Evolutionary conservation across 1,140 invertebrate species (phyloP), one percentile per base, ranked within the genome.

Genomic region (Sitophilus oryzae): DNA sequence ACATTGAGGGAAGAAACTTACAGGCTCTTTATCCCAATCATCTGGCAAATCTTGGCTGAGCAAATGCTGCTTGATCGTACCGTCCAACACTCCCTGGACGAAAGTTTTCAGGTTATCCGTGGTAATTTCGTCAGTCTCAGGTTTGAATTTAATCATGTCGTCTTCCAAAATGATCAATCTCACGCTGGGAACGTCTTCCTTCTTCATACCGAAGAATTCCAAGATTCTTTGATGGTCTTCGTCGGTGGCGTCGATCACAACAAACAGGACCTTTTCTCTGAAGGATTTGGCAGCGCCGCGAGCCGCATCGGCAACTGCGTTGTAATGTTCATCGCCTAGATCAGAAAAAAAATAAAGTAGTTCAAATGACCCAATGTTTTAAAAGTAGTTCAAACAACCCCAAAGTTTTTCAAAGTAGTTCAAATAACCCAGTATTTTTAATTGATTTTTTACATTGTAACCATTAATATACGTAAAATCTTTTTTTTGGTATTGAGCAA

Each of bases 101-200:
- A 98, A 99, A 62, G 82, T 72, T 70, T 83, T 80, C 50, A 99
- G 78, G 66, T 82, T 82, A 60, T 89, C 88, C 25, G 81, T 78
- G 19, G 77, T 79, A 21, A 98, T 75, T 60, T 96, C 93, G 34
- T 79, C 70, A 25, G 75, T 82, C 45, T 85, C 80, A 30, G 96
- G 96, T 73, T 97, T 98, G 79, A 89, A 99, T 76, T 99, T 99
- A 66, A 86, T 84, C 96, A 99, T 98, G 68, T 98, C 95, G 67
- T 98, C 91, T 74, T 95, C 92, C 41, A 99, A 76, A 52, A 86
- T 85, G 70, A 99, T 98, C 40, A 99, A 77, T 65, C 97, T 84
- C 22, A 96, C 88, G 8, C 89, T 82, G 10, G 97, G 96, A 9
- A 92, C 81, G 67, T 98, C 90, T 15, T 88, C 84, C 66, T 89